Evolutionary conservation across 2,888 invertebrate species (phyloP), one percentile per base, ranked within the genome.

Genomic region (Thumatha senex): DNA sequence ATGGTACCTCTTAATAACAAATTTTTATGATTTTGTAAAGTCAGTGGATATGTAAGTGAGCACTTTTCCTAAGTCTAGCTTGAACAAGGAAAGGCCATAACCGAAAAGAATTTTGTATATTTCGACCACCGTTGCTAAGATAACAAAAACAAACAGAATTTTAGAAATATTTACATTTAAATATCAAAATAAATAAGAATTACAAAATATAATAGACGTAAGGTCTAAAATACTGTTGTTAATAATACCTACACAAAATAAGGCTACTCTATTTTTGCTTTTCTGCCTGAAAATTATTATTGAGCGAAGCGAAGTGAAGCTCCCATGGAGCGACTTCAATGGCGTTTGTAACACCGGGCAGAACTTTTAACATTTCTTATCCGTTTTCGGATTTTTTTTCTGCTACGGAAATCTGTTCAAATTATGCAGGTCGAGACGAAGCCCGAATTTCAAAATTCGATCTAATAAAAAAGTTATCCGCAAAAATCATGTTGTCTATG

Each of bases 281-380:
- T 38, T 44, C 10, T 30, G 36, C 18, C 14, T 41, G 29, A 55
- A 54, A 63, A 65, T 60, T 24, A 24, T 24, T n/a, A n/a, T n/a
- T n/a, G n/a, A n/a, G n/a, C n/a, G n/a, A n/a, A n/a, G n/a, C n/a
- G n/a, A n/a, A n/a, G n/a, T n/a, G n/a, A n/a, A n/a, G n/a, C n/a
- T n/a, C n/a, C n/a, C n/a, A n/a, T n/a, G n/a, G n/a, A n/a, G n/a
- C n/a, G n/a, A n/a, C n/a, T n/a, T n/a, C n/a, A n/a, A n/a, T n/a
- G n/a, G n/a, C n/a, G n/a, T n/a, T n/a, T n/a, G n/a, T n/a, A n/a
- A n/a, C n/a, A n/a, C n/a, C n/a, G n/a, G n/a, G n/a, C n/a, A n/a
- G n/a, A n/a, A n/a, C n/a, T n/a, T n/a, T n/a, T n/a, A n/a, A n/a
- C n/a, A n/a, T n/a, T n/a, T n/a, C n/a, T n/a, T n/a, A n/a, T n/a